These are phyloP conservation scores for Eurosta solidaginis DNA, from an alignment of 1,140 invertebrate genomes.

Conservation along the genomic window DNA sequence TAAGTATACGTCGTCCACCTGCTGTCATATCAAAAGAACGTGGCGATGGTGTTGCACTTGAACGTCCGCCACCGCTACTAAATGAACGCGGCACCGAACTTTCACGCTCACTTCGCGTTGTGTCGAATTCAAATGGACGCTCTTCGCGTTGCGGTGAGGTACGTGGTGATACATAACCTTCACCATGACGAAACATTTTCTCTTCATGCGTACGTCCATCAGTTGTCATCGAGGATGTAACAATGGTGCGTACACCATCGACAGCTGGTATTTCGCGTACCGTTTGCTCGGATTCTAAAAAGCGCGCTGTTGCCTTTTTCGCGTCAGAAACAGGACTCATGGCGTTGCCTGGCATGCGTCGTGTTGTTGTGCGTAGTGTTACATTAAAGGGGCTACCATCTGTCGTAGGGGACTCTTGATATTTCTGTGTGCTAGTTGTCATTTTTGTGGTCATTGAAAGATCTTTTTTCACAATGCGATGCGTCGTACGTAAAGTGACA, in stretches of 20 bases:
- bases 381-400: conserved; percentile 60
- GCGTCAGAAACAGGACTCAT: conserved; percentile 3
- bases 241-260: conserved; percentile 54
- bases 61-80: conserved; percentile 44
- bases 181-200: conserved; percentile 55
- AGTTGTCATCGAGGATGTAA: conserved; percentile 54
- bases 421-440: conserved; percentile 60
- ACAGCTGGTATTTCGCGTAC: conserved; percentile 48
- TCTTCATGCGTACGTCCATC: conserved; percentile 53
- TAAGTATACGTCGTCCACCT: conserved; percentile 50
- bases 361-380: conserved; percentile 47
- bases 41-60: conserved; percentile 51
- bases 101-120: background rate
- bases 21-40: conserved; percentile 52
- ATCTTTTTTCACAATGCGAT: conserved; percentile 61
- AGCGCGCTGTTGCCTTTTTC: conserved; percentile 34
- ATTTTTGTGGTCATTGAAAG: conserved; percentile 65
- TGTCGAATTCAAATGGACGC: background rate
- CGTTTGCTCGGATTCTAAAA: conserved; percentile 48
- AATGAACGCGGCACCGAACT: background rate
- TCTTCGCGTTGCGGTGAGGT: conserved; percentile 41
- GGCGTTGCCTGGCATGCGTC: conserved; percentile 28
- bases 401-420: conserved; percentile 68
- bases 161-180: conserved; percentile 53
- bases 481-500: conserved; percentile 52